A percentile compares a stretch with the other conserved stretches of the same genome.
Conservation (phyloP, 2,888 invertebrate species). For the Drosophila multiciliata region DNA sequence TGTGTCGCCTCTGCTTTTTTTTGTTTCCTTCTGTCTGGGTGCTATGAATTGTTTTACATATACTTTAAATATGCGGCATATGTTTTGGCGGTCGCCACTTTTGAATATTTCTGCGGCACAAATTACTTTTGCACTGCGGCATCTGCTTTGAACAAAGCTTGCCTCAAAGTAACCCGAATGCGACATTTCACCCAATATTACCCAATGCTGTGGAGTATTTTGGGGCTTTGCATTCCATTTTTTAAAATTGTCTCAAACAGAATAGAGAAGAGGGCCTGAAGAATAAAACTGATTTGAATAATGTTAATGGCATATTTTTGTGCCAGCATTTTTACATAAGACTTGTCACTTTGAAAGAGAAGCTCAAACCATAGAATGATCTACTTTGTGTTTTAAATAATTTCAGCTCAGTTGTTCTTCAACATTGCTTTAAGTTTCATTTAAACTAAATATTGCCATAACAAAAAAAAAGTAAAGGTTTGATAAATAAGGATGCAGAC, state of each 20-base stretch:
- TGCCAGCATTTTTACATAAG: not conserved
- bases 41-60: conserved; percentile 68
- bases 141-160: conserved; percentile 39
- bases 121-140: conserved; percentile 55
- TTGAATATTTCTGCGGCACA: conserved; percentile 57
- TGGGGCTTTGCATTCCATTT: not conserved
- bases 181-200: conserved; percentile 3
- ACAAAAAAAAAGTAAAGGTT: not conserved
- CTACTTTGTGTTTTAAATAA: not conserved
- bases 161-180: conserved; percentile 21
- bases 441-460: not conserved
- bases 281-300: not conserved
- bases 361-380: not conserved
- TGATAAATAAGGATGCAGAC: not conserved
- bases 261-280: not conserved
- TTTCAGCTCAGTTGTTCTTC: not conserved
- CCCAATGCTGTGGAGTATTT: not conserved
- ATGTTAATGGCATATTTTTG: not conserved
- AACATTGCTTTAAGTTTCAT: not conserved
- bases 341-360: not conserved
- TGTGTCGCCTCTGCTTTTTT: conserved; percentile 12
- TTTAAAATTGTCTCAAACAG: not conserved
- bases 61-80: conserved; percentile 62
- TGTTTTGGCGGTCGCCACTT: conserved; percentile 55
- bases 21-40: conserved; percentile 33